phyloP scores from a whole-genome alignment of 2,113 vertebrate species.

The Seriola rivoliana region DNA sequence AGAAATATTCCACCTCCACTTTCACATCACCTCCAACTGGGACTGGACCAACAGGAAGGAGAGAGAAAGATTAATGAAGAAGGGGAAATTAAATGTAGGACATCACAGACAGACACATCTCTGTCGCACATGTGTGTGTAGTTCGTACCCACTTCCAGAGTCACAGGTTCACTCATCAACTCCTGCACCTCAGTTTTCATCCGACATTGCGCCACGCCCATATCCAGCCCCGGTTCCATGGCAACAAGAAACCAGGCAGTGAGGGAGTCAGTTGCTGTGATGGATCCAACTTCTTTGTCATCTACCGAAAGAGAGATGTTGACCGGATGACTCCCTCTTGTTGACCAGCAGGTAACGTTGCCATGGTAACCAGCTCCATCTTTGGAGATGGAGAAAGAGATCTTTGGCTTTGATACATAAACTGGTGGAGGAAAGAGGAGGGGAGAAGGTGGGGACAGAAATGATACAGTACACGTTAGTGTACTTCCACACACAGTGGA shows the following conservation, averaged over 20 bases:
- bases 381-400: slow-evolving; percentile 74
- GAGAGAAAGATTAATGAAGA: neutral
- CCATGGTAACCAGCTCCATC: slow-evolving; percentile 45
- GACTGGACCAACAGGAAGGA: slow-evolving; percentile 52
- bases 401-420: slow-evolving; percentile 75
- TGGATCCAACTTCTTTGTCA: neutral
- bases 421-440: slow-evolving; percentile 61
- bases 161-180: slow-evolving; percentile 66
- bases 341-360: slow-evolving; percentile 80
- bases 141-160: slow-evolving; percentile 83
- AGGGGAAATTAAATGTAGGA: neutral
- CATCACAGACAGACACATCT: neutral
- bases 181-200: slow-evolving; percentile 65
- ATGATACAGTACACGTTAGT: neutral
- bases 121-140: neutral
- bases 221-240: slow-evolving; percentile 54
- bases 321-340: slow-evolving; percentile 80
- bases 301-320: slow-evolving; percentile 77
- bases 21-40: slow-evolving; percentile 77
- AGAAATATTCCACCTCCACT: slow-evolving; percentile 79
- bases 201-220: slow-evolving; percentile 69
- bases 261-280: slow-evolving; percentile 38
- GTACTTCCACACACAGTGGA: neutral
- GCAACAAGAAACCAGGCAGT: slow-evolving; percentile 75
- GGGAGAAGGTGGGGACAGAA: neutral